Conservation (phyloP, 2,888 invertebrate species). For the Didymodactylos carnosus region DNA sequence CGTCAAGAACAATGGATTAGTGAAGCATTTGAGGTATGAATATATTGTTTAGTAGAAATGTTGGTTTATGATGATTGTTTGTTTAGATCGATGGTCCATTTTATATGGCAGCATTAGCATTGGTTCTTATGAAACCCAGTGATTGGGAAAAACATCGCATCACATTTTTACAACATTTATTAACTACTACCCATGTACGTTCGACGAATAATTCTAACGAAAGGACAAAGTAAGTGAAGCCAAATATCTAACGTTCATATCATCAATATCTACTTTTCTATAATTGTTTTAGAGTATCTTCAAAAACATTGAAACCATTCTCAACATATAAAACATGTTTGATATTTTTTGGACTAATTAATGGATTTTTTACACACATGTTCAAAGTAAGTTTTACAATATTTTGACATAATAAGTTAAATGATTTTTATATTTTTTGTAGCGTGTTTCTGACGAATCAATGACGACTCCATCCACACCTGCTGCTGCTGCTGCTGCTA, state of each 20-base stretch:
- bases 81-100: conserved; percentile 73
- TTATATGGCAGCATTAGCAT: conserved; percentile 62
- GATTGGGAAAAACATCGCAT: conserved; percentile 54
- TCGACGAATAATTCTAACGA: conserved; percentile 45
- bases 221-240: conserved; percentile 21
- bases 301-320: not conserved
- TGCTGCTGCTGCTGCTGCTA: no score
- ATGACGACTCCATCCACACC: no score
- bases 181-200: conserved; percentile 58
- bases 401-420: no score
- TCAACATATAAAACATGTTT: conserved; percentile 56
- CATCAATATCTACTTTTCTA: not conserved
- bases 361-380: conserved; percentile 60
- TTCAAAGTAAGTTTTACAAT: no score
- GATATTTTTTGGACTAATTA: conserved; percentile 62
- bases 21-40: conserved; percentile 38
- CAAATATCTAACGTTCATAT: not conserved
- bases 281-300: not conserved
- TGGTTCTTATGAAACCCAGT: conserved; percentile 54
- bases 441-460: not conserved
- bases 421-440: not conserved
- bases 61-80: no score
- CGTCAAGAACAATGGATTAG: not conserved
- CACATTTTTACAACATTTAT: conserved; percentile 52
- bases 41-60: no score